Evolutionary conservation across 2,888 invertebrate species (phyloP).

Genomic region (Synanthedon andrenaeformis): DNA sequence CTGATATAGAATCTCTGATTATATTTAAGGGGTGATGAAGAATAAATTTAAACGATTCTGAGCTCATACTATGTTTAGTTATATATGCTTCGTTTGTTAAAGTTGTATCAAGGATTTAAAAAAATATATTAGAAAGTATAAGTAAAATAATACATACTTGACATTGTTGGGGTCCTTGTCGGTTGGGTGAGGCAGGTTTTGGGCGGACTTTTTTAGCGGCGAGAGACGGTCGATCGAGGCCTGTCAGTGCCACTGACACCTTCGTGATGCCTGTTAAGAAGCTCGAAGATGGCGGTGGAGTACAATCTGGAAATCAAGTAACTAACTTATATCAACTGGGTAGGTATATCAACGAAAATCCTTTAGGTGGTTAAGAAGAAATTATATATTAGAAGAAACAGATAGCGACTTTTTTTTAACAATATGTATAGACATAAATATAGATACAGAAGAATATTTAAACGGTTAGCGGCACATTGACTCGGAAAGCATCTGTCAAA

Average conservation of each 20-base stretch:
- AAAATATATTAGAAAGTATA: too few species aligned
- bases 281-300: constrained; percentile 37
- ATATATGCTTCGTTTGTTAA: too few species aligned
- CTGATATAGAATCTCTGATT: too few species aligned
- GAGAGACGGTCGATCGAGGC: constrained; percentile 42
- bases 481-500: too few species aligned
- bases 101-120: too few species aligned
- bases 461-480: too few species aligned
- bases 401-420: too few species aligned
- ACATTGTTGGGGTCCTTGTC: constrained; percentile 93
- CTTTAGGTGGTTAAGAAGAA: neutral
- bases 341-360: neutral
- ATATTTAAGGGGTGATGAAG: too few species aligned
- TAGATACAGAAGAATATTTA: too few species aligned
- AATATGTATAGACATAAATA: too few species aligned
- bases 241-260: constrained; percentile 56
- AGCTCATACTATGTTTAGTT: too few species aligned
- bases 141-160: constrained; percentile 70
- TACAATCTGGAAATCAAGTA: constrained; percentile 32
- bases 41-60: too few species aligned
- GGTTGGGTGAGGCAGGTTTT: constrained; percentile 89
- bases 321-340: neutral
- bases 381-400: neutral
- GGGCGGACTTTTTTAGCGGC: constrained; percentile 72
- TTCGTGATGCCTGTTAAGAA: constrained; percentile 43